Conservation (phyloP, 2,888 invertebrate genomes). For the Sepioteuthis lessoniana region DNA sequence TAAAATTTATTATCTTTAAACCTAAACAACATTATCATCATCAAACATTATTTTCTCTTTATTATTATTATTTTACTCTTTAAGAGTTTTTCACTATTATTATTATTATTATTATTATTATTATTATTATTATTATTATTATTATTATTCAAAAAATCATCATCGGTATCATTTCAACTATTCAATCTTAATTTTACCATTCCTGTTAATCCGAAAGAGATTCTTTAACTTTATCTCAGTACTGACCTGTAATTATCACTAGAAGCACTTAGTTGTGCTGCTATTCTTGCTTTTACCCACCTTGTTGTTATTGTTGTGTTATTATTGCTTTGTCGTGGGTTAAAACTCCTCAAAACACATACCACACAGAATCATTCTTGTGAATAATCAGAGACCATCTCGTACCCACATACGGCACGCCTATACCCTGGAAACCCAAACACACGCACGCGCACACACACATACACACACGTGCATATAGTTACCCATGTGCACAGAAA, state of each 20-base stretch:
- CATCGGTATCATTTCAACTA: too few relatives aligned
- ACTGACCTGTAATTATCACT: not conserved
- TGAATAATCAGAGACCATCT: not conserved
- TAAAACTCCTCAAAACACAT: not conserved
- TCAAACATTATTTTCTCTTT: not conserved
- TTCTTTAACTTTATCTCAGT: not conserved
- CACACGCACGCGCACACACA: not conserved
- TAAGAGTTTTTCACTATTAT: not conserved
- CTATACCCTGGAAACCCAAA: not conserved
- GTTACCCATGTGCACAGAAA: conserved; percentile 1
- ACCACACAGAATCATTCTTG: not conserved
- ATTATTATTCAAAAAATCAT: not conserved
- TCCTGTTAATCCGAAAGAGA: not conserved
- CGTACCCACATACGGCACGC: not conserved
- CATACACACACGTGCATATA: not conserved
- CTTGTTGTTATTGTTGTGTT: not conserved
- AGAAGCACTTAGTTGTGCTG: not conserved
- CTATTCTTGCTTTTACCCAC: not conserved
- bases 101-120: not conserved
- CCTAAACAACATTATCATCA: not conserved
- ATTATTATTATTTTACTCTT: not conserved
- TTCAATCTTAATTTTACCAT: not conserved
- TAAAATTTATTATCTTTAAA: not conserved
- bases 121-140: not conserved
- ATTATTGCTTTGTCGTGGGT: not conserved